Evolutionary conservation across 2,888 invertebrate species (phyloP).

Genomic region (Isotomurus palustris): DNA sequence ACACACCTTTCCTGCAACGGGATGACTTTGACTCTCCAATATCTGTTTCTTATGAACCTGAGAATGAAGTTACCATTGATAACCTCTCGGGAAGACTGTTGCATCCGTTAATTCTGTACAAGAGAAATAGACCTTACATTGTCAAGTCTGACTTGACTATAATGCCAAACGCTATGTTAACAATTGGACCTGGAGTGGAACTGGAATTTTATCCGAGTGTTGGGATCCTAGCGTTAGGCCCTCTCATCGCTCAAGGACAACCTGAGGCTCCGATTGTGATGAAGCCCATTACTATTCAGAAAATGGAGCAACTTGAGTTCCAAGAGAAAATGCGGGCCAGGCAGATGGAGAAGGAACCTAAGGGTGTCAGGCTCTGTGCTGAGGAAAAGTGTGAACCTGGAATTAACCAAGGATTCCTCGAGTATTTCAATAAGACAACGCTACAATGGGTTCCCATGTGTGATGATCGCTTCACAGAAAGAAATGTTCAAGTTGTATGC

Average conservation of each 20-base stretch:
- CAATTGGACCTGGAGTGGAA: slow-evolving; percentile 80
- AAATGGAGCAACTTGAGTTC: slow-evolving; percentile 20
- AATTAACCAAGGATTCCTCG: slow-evolving; percentile 78
- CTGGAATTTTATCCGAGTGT: slow-evolving; percentile 94
- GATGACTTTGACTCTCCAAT: slow-evolving; percentile 71
- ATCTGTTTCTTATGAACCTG: slow-evolving; percentile 62
- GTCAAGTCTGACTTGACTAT: slow-evolving; percentile 88
- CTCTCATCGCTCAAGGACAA: slow-evolving; percentile 75
- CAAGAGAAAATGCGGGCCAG: not conserved
- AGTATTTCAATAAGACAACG: slow-evolving; percentile 91
- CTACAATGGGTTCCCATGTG: slow-evolving; percentile 96
- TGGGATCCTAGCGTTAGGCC: slow-evolving; percentile 90
- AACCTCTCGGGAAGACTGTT: slow-evolving; percentile 72
- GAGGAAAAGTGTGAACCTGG: slow-evolving; percentile 62
- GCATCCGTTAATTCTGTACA: slow-evolving; percentile 62
- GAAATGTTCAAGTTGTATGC: slow-evolving; percentile 95
- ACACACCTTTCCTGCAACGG: slow-evolving; percentile 77
- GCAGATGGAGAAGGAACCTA: slow-evolving; percentile 21
- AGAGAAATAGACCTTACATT: slow-evolving; percentile 66
- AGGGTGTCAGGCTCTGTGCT: slow-evolving; percentile 68
- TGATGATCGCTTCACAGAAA: slow-evolving; percentile 84
- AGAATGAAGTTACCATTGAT: slow-evolving; percentile 58
- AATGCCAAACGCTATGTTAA: slow-evolving; percentile 86
- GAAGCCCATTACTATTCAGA: slow-evolving; percentile 56
- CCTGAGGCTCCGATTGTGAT: slow-evolving; percentile 70